Conservation (phyloP, 2,888 invertebrate species). For the Pycnomerus fuliginosus region DNA sequence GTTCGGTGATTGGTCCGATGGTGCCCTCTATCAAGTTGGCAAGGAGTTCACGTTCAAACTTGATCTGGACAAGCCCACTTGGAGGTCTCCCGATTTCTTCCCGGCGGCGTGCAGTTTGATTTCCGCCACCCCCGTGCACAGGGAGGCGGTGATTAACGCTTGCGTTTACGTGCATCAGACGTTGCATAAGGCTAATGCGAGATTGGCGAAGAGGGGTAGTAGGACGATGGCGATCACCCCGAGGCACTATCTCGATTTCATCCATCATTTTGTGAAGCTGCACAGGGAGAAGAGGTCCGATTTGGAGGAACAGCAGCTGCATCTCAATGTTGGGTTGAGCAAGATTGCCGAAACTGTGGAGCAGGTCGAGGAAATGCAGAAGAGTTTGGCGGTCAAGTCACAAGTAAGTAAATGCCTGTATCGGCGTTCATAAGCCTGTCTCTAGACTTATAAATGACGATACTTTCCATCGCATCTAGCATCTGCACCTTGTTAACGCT, state of each 20-base stretch:
- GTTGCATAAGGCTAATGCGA: slow-evolving; percentile 89
- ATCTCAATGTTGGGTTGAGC: slow-evolving; percentile 96
- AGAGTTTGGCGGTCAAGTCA: slow-evolving; percentile 95
- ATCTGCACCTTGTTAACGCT: no score
- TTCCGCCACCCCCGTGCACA: slow-evolving; percentile 73
- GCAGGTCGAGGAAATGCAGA: slow-evolving; percentile 99
- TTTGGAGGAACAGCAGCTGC: slow-evolving; percentile 97
- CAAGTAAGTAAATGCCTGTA: slow-evolving; percentile 64
- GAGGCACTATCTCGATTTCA: slow-evolving; percentile 96
- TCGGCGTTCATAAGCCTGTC: no score
- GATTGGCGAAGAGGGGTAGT: slow-evolving; percentile 88
- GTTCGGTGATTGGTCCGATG: slow-evolving; percentile 99
- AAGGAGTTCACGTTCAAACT: slow-evolving; percentile 95
- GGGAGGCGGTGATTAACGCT: slow-evolving; percentile 98
- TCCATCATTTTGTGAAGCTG: slow-evolving; percentile 97
- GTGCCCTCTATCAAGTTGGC: slow-evolving; percentile 91
- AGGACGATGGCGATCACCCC: slow-evolving; percentile 98
- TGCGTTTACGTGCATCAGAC: slow-evolving; percentile 99
- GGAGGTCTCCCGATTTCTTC: slow-evolving; percentile 87
- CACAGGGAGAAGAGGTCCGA: slow-evolving; percentile 98
- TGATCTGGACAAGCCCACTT: slow-evolving; percentile 86
- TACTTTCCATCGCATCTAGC: no score
- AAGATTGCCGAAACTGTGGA: slow-evolving; percentile 99
- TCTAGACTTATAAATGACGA: no score
- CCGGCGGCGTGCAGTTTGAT: slow-evolving; percentile 82